Base-by-base conservation (phyloP, 2,888 invertebrate genomes). In the Drosophila demipolita region DNA sequence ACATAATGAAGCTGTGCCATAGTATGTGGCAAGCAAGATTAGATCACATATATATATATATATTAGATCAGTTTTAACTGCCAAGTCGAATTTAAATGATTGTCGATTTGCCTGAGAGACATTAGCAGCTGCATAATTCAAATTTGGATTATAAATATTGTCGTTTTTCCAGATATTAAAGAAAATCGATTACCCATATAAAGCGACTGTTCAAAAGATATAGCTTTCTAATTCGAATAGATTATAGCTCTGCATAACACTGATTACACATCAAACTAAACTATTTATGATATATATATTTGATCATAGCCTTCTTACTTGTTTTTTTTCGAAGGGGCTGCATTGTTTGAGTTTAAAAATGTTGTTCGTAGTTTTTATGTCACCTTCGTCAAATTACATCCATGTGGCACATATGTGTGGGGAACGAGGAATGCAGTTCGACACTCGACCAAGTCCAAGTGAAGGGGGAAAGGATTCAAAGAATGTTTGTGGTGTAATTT, bases 301-400 rank as follows among this genome's bases (percentile, higher is more conserved):
- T n/a, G 1, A 4, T 15, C 4, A 8, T 23, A 1, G 0, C 23
- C 0, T 45, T 45, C 45, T 23, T 23, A 45, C 45, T 8, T 45
- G 20, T n/a, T n/a, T n/a, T n/a, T 45, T 23, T 45, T 15, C 45
- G 4, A 45, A 15, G 15, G 20, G 9, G 36, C 49, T 35, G 23
- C 75, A 67, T 82, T 87, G 85, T 84, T 82, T 71, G 75, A 75
- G 58, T 74, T 79, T 68, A 40, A 75, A 75, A 80, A 82, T 70
- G 80, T 71, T 82, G 58, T 70, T 71, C 78, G 73, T 75, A 65
- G 78, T 83, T 82, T 87, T 86, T 75, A 66, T 74, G 78, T 62
- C 89, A 87, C 82, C 85, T 83, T 71, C 62, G 87, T 73, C 84
- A 75, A 86, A 81, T 74, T 83, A 81, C 76, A 77, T 63, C 70